Conservation (phyloP, 2,888 invertebrate species). For the Pteria penguin region DNA sequence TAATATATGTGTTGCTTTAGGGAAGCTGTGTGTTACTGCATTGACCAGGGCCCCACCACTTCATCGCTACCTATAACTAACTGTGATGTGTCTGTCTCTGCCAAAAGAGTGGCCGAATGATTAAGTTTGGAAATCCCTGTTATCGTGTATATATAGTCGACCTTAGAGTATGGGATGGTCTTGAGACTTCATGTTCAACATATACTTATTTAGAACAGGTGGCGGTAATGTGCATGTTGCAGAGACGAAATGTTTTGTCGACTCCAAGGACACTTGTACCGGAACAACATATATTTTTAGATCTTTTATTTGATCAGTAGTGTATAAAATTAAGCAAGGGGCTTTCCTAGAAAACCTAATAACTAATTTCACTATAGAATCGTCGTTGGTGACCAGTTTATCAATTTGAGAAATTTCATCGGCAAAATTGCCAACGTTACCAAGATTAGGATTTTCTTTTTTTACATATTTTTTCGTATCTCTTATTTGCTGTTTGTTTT, state of each 20-base stretch:
- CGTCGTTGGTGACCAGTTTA: neutral
- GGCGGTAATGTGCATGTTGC: conserved; percentile 6
- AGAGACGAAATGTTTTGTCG: conserved; percentile 1
- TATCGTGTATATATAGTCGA: neutral
- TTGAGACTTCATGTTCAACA: no score
- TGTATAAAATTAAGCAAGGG: conserved; percentile 12
- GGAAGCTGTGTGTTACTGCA: no score
- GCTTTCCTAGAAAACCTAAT: conserved; percentile 14
- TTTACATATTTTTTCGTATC: neutral
- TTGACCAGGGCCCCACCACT: no score
- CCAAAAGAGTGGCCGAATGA: neutral
- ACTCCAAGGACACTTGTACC: neutral
- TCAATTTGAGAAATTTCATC: conserved; percentile 13
- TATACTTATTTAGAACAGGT: conserved; percentile 3
- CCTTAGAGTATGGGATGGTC: neutral
- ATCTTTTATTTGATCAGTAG: neutral
- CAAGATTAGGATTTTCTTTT: neutral
- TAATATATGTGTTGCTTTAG: no score
- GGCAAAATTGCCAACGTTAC: neutral
- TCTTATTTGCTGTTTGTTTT: no score
- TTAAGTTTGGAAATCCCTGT: neutral
- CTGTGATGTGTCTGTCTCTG: neutral
- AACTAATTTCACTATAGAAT: conserved; percentile 1
- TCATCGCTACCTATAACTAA: no score
- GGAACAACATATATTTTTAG: neutral